phyloP scores from a whole-genome alignment of 2,888 invertebrate genomes.

The Acronicta psi region DNA sequence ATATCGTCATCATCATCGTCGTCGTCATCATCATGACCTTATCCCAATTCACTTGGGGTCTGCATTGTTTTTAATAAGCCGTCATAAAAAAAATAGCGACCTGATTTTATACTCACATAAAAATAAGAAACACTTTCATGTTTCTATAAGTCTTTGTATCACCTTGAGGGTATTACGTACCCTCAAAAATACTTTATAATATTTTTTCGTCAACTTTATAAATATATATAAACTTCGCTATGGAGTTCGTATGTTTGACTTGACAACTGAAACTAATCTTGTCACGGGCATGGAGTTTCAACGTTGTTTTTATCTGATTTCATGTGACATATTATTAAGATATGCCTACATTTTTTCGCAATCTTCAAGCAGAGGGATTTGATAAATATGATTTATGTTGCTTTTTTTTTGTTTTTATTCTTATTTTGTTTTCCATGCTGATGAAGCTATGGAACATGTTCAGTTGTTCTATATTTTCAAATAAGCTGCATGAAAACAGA shows the following conservation, averaged over 20 bases:
- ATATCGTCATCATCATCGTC: too few relatives aligned
- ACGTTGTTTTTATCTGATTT: slow-evolving; percentile 58
- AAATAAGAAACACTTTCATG: slow-evolving; percentile 11
- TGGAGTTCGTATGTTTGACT: slow-evolving; percentile 60
- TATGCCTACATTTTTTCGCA: slow-evolving; percentile 38
- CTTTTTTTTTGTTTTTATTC: slow-evolving; percentile 8
- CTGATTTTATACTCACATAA: too few relatives aligned
- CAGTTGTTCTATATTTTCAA: neutral
- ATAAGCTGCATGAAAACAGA: too few relatives aligned
- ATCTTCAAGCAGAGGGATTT: slow-evolving; percentile 16
- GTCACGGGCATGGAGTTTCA: slow-evolving; percentile 56
- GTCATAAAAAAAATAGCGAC: too few relatives aligned
- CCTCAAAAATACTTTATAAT: slow-evolving; percentile 69
- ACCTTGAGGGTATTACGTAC: slow-evolving; percentile 49
- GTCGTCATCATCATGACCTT: too few relatives aligned
- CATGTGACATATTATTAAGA: slow-evolving; percentile 56
- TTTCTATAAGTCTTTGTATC: slow-evolving; percentile 38
- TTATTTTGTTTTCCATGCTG: neutral
- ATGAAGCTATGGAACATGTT: neutral
- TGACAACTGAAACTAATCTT: slow-evolving; percentile 63
- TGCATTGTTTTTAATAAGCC: too few relatives aligned
- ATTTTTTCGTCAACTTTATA: slow-evolving; percentile 65
- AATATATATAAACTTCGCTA: slow-evolving; percentile 69
- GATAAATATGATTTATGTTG: slow-evolving; percentile 31
- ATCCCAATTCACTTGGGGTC: too few relatives aligned